Evolutionary conservation across 2,888 invertebrate species (phyloP).

Genomic region (Tenthredo distinguenda): DNA sequence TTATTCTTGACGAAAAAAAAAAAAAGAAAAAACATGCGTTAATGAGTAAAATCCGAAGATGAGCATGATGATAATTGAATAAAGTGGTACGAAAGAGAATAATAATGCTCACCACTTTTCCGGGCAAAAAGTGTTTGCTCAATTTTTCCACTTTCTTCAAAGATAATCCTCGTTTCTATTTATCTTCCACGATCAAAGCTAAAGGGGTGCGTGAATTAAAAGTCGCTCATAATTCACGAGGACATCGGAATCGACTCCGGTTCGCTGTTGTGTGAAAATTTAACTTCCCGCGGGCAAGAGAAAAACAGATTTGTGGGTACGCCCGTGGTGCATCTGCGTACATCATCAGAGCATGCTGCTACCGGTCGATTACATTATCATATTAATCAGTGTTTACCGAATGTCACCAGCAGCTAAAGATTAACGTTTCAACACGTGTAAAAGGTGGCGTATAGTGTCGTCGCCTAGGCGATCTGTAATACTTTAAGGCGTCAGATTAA

Average conservation of each 20-base stretch:
- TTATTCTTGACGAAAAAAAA: neutral
- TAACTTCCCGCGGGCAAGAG: neutral
- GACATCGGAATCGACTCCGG: neutral
- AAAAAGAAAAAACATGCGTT: neutral
- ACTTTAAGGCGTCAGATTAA: constrained; percentile 33
- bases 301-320: neutral
- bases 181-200: neutral
- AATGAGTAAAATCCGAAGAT: neutral
- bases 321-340: neutral
- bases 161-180: neutral
- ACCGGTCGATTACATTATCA: constrained; percentile 39
- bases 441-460: constrained; percentile 9
- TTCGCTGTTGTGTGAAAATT: neutral
- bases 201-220: constrained; percentile 5
- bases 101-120: neutral
- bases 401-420: constrained; percentile 12
- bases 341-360: neutral
- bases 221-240: neutral
- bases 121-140: neutral
- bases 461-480: constrained; percentile 29
- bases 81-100: neutral
- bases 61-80: neutral
- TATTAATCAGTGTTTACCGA: constrained; percentile 48
- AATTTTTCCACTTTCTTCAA: neutral
- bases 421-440: constrained; percentile 36